These are phyloP conservation scores for Falco biarmicus DNA, from an alignment of 2,797 vertebrate genomes.

Conservation along the genomic window DNA sequence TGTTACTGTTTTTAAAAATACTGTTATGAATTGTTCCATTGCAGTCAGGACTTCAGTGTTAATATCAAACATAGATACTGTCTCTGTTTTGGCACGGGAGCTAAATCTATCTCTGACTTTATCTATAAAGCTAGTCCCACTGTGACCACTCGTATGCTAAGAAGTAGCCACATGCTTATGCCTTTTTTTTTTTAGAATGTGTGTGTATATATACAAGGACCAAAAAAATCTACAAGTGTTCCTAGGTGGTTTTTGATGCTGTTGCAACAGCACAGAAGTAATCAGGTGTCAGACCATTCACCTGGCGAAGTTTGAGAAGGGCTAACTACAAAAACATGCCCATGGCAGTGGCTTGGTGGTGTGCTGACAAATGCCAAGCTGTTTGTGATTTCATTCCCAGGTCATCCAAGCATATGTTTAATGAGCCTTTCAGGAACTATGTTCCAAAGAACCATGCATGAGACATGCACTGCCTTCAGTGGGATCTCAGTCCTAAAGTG, in stretches of 20 bases:
- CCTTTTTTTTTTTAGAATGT: background rate
- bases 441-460: background rate
- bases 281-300: background rate
- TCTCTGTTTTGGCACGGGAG: background rate
- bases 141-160: rapidly evolving
- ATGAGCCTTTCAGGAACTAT: background rate
- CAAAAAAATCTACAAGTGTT: background rate
- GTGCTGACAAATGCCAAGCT: background rate
- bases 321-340: background rate
- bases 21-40: background rate
- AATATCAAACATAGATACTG: background rate
- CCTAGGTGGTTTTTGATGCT: background rate
- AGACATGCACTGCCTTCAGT: rapidly evolving
- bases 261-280: background rate
- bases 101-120: background rate
- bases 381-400: rapidly evolving
- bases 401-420: rapidly evolving
- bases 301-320: background rate
- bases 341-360: rapidly evolving
- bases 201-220: rapidly evolving
- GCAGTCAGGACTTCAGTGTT: background rate
- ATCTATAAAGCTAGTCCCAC: background rate
- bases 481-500: background rate
- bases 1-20: background rate
- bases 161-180: background rate